Conservation (phyloP, 2,888 invertebrate genomes). For the Brachypterus glaber region DNA sequence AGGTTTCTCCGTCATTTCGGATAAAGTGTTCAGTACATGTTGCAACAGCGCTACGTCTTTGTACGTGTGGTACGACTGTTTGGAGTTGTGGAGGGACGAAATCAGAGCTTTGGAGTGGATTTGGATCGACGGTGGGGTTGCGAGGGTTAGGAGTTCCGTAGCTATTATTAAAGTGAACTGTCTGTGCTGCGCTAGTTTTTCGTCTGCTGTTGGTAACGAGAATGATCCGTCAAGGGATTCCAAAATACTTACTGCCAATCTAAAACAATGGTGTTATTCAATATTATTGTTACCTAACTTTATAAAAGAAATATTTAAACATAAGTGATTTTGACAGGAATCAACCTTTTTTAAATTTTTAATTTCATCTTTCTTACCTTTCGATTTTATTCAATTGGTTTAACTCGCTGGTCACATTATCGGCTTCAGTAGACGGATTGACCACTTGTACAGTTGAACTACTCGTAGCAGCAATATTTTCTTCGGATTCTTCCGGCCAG, state of each 20-base stretch:
- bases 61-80: constrained; percentile 70
- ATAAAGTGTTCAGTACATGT: constrained; percentile 62
- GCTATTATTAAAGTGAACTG: constrained; percentile 55
- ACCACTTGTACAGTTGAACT: constrained; percentile 29
- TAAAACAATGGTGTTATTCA: constrained; percentile 31
- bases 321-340: no score
- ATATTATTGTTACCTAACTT: no score
- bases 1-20: constrained; percentile 47
- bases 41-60: constrained; percentile 82
- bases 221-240: constrained; percentile 67
- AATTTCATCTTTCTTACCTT: constrained; percentile 4
- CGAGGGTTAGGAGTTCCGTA: constrained; percentile 55
- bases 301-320: no score
- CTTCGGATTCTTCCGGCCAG: constrained; percentile 94
- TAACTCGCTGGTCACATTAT: no score
- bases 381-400: constrained; percentile 14
- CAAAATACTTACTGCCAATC: constrained; percentile 55
- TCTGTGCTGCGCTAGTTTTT: constrained; percentile 42
- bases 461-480: constrained; percentile 39
- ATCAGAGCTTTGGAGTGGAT: constrained; percentile 74
- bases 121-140: constrained; percentile 63
- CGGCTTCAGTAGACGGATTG: no score
- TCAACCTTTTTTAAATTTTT: no score
- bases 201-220: constrained; percentile 43
- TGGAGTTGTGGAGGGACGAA: constrained; percentile 66